These are phyloP conservation scores for Larimichthys crocea DNA, from an alignment of 2,113 vertebrate genomes.

Conservation along the genomic window DNA sequence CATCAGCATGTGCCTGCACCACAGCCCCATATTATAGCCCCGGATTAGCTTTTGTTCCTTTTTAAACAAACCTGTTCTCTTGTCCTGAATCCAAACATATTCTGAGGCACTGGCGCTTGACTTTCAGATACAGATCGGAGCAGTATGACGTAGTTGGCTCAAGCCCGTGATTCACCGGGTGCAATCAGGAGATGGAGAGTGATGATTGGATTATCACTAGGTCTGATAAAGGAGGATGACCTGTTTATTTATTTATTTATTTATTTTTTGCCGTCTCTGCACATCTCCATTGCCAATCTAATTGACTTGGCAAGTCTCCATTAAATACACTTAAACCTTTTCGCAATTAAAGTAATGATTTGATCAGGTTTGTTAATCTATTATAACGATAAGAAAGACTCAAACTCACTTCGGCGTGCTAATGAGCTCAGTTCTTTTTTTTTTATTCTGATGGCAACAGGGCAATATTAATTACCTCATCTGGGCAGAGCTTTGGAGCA, in stretches of 20 bases:
- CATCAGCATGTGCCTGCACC: neutral
- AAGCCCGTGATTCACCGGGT: slow-evolving; percentile 28
- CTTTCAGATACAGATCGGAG: slow-evolving; percentile 31
- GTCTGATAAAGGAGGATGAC: slow-evolving; percentile 49
- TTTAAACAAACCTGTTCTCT: slow-evolving; percentile 7
- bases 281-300: slow-evolving; percentile 53
- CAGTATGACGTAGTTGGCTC: neutral
- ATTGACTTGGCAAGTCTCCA: slow-evolving; percentile 66
- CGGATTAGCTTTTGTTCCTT: neutral
- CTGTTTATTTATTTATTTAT: slow-evolving; percentile 48
- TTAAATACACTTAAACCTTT: slow-evolving; percentile 71
- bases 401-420: slow-evolving; percentile 26
- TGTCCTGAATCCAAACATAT: slow-evolving; percentile 7
- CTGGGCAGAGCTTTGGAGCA: slow-evolving; percentile 47
- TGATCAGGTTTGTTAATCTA: slow-evolving; percentile 65
- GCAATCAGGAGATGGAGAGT: slow-evolving; percentile 63
- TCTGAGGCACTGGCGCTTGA: slow-evolving; percentile 12
- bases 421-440: slow-evolving; percentile 54
- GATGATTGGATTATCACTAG: slow-evolving; percentile 66
- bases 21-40: neutral
- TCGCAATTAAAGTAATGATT: slow-evolving; percentile 75
- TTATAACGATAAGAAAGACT: slow-evolving; percentile 48
- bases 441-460: slow-evolving; percentile 53
- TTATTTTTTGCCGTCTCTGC: slow-evolving; percentile 28
- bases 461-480: slow-evolving; percentile 72